Base-by-base conservation (phyloP, 2,113 vertebrate genomes). In the Lophochroa leadbeateri region DNA sequence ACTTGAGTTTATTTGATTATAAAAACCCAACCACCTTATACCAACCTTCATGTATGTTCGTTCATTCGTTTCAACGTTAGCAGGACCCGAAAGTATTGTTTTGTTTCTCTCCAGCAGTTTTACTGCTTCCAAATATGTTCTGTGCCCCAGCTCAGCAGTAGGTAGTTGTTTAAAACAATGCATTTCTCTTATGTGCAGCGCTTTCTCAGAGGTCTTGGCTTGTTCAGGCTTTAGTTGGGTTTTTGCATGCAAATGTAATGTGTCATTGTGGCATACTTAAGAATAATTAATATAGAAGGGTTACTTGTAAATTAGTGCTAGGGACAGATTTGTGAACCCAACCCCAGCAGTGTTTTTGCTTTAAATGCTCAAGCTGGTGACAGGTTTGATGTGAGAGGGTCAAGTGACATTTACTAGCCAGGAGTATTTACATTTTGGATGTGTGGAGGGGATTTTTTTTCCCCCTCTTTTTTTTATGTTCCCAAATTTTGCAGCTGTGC, bases 171-270 rank as follows among this genome's bases (percentile, higher is more conserved):
- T 83, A 79, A 92, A 96, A 92, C 79, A 93, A 86, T 95, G 43
- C 77, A 63, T 78, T 92, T 91, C 71, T 95, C 80, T 44, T 88
- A 23, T 4, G 8, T 58, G 46, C 37, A 12, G 29, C 10, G 70
- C 39, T 63, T 93, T 88, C 74, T 76, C 65, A 61, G 71, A 92
- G 90, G 76, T 92, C 75, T 94, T 93, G 85, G 68, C 86, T 94
- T 70, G 49, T 75, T 75, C 65, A 91, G 70, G 6, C 33, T 94
- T 85, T 92, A 84, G 92, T 77, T 79, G 84, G 83, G 49, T 33
- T 94, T 91, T 86, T 91, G 88, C 68, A 87, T 96, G 88, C 90
- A 95, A 95, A 95, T 96, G 82, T 96, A 91, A 94, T 87, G 86
- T 96, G 92, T 71, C 80, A 78, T 78, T 92, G 91, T 1, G 47